Percentiles rank a stretch among this genome's conserved stretches.
phyloP scores from a whole-genome alignment of 2,113 vertebrate species.

The Xiphorhynchus elegans region DNA sequence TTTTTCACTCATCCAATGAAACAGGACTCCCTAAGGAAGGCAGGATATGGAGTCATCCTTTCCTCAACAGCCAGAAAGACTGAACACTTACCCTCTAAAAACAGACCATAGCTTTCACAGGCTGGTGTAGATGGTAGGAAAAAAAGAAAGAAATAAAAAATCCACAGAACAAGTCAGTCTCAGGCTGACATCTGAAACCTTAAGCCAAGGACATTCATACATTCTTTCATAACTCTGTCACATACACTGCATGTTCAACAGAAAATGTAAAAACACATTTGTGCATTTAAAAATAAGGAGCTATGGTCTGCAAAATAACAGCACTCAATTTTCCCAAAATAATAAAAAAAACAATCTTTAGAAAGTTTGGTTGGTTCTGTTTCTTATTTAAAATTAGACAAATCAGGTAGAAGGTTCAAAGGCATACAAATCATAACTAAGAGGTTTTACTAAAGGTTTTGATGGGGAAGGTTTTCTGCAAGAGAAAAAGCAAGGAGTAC shows the following conservation, averaged over 20 bases:
- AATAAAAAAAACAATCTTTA: not conserved
- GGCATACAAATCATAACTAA: not conserved
- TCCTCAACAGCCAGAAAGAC: not conserved
- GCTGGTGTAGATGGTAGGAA: not conserved
- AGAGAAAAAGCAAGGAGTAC: not conserved
- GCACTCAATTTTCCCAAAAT: not conserved
- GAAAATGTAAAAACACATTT: not conserved
- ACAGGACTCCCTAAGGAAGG: not conserved
- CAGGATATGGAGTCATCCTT: not conserved
- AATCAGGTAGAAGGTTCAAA: not conserved
- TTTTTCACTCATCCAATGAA: not conserved
- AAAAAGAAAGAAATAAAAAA: not conserved
- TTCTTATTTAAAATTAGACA: not conserved
- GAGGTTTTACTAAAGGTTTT: not conserved
- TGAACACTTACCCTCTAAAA: not conserved
- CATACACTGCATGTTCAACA: not conserved
- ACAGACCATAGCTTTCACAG: not conserved
- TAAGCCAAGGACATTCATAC: not conserved
- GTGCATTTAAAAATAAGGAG: not conserved
- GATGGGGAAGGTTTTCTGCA: not conserved
- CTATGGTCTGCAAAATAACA: not conserved
- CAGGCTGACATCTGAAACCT: not conserved
- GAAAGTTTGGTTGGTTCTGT: not conserved
- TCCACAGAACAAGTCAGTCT: not conserved
- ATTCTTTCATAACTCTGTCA: not conserved